A percentile compares a stretch with the other conserved stretches of the same genome.
Conservation (phyloP, 2,113 vertebrate species). For the Megaceryle maxima region DNA sequence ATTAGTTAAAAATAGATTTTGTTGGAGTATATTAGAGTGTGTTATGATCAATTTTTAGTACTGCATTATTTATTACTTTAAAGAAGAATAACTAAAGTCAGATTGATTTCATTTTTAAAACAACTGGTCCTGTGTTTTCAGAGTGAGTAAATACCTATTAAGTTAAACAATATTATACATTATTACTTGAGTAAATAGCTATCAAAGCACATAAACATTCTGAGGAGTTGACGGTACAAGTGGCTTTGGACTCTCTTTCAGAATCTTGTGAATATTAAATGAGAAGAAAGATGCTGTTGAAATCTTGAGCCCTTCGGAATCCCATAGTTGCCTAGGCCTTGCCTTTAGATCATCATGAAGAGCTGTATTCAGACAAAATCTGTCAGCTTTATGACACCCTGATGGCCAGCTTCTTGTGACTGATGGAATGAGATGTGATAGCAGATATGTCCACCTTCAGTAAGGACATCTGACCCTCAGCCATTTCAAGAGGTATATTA, state of each 20-base stretch:
- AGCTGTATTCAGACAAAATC: not conserved
- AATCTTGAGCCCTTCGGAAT: not conserved
- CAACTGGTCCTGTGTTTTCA: not conserved
- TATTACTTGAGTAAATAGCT: constrained; percentile 32
- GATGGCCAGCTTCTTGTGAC: not conserved
- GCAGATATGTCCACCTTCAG: not conserved
- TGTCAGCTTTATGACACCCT: not conserved
- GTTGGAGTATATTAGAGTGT: not conserved
- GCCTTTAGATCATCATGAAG: not conserved
- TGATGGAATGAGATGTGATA: not conserved
- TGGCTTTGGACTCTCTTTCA: not conserved
- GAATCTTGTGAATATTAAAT: not conserved
- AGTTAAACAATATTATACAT: not conserved
- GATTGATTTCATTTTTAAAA: constrained; percentile 27
- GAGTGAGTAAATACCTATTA: constrained; percentile 20
- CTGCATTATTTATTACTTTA: constrained; percentile 51
- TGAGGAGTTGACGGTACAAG: not conserved
- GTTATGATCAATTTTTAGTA: constrained; percentile 23
- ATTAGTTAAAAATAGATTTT: constrained; percentile 29
- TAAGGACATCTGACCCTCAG: not conserved
- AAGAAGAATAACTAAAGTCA: constrained; percentile 35
- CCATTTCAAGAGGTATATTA: not conserved
- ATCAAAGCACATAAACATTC: not conserved
- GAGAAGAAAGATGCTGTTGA: not conserved
- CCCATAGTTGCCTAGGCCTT: not conserved